phyloP scores from a whole-genome alignment of 2,113 vertebrate species.

The Perognathus longimembris region DNA sequence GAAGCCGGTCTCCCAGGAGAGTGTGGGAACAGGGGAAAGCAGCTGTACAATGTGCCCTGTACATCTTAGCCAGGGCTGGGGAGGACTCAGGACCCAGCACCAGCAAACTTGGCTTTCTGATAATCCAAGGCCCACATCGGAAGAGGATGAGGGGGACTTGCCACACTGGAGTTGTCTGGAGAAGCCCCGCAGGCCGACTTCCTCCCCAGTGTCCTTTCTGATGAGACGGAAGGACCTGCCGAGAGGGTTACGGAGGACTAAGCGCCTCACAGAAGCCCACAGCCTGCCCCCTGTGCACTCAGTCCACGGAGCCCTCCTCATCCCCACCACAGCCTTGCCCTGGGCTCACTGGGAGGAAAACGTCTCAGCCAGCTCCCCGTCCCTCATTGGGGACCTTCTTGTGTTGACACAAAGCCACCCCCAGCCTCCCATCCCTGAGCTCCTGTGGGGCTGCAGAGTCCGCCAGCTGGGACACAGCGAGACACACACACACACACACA shows the following conservation, averaged over 20 bases:
- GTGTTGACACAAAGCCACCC: rapidly evolving
- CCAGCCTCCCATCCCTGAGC: rapidly evolving
- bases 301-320: background rate
- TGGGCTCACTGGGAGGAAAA: rapidly evolving
- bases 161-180: background rate
- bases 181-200: background rate
- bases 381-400: background rate
- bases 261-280: background rate
- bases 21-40: background rate
- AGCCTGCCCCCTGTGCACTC: background rate
- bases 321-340: rapidly evolving
- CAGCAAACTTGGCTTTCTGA: background rate
- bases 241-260: background rate
- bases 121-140: too few relatives aligned
- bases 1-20: background rate
- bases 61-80: background rate
- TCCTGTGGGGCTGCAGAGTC: rapidly evolving
- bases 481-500: background rate
- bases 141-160: too few relatives aligned
- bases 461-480: rapidly evolving
- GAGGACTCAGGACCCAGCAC: background rate
- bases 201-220: rapidly evolving
- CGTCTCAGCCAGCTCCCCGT: background rate
- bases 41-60: rapidly evolving
- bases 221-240: background rate